phyloP scores from a whole-genome alignment of 2,888 invertebrate genomes.

The Mamestra brassicae region DNA sequence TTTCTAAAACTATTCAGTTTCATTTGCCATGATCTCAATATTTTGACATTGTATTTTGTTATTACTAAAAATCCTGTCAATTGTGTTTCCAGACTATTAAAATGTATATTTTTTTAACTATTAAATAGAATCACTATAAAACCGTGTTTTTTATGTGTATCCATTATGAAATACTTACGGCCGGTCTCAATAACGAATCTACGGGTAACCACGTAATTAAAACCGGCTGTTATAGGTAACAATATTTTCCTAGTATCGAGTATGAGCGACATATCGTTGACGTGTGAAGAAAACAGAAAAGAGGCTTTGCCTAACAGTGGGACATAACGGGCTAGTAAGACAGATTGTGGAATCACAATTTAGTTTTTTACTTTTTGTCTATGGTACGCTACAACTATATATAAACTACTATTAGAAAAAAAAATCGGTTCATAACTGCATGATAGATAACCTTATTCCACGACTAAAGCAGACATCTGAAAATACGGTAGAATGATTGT shows the following conservation, averaged over 20 bases:
- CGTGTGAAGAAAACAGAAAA: no score
- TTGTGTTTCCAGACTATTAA: conserved; percentile 38
- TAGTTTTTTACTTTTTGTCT: not conserved
- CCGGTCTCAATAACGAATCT: no score
- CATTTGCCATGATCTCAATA: conserved; percentile 68
- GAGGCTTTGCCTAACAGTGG: not conserved
- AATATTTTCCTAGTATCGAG: no score
- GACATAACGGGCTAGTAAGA: not conserved
- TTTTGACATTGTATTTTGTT: conserved; percentile 52
- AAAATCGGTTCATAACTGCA: no score
- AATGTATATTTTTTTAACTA: conserved; percentile 53
- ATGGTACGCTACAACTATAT: no score
- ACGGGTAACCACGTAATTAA: no score
- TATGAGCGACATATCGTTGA: no score
- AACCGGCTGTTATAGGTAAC: no score
- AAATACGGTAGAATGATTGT: no score
- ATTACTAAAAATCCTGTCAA: conserved; percentile 46
- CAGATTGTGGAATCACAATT: not conserved
- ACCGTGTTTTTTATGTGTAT: not conserved
- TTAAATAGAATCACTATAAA: conserved; percentile 49
- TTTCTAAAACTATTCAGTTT: conserved; percentile 58
- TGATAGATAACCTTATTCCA: no score
- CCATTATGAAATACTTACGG: not conserved
- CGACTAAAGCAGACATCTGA: no score
- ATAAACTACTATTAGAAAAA: no score